Evolutionary conservation across 2,797 vertebrate species (phyloP).

Genomic region (Denticeps clupeoides): DNA sequence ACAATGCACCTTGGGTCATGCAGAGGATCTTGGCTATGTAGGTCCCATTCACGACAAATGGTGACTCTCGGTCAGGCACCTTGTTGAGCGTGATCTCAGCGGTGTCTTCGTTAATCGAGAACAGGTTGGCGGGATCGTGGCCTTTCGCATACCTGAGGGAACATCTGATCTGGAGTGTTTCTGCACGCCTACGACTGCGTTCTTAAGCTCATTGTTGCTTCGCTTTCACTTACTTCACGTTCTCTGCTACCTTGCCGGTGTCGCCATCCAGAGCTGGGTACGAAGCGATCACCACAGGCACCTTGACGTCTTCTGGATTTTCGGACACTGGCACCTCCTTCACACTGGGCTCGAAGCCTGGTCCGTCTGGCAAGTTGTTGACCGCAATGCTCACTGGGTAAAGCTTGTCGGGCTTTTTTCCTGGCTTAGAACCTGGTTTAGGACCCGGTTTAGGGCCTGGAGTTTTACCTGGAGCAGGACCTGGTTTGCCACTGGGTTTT

Average conservation of each 20-base stretch:
- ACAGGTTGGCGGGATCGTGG: conserved; percentile 60
- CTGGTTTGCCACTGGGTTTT: background rate
- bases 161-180: no score
- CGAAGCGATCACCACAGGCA: conserved; percentile 46
- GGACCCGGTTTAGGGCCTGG: background rate
- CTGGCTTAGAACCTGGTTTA: no score
- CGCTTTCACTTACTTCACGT: conserved; percentile 49
- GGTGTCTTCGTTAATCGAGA: conserved; percentile 55
- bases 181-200: background rate
- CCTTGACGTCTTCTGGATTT: conserved; percentile 24
- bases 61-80: conserved; percentile 64
- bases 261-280: conserved; percentile 61
- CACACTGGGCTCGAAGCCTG: conserved; percentile 45
- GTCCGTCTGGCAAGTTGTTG: conserved; percentile 58
- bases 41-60: conserved; percentile 58
- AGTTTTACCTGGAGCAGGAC: background rate
- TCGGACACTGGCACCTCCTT: conserved; percentile 47
- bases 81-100: conserved; percentile 62
- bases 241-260: conserved; percentile 43
- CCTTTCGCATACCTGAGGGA: conserved; percentile 55
- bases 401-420: conserved; percentile 21
- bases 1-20: conserved; percentile 57
- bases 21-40: conserved; percentile 61
- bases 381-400: conserved; percentile 61
- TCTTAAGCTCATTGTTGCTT: background rate